Conservation (phyloP, 1,140 invertebrate species). For the Druon quercuslanigerum region DNA sequence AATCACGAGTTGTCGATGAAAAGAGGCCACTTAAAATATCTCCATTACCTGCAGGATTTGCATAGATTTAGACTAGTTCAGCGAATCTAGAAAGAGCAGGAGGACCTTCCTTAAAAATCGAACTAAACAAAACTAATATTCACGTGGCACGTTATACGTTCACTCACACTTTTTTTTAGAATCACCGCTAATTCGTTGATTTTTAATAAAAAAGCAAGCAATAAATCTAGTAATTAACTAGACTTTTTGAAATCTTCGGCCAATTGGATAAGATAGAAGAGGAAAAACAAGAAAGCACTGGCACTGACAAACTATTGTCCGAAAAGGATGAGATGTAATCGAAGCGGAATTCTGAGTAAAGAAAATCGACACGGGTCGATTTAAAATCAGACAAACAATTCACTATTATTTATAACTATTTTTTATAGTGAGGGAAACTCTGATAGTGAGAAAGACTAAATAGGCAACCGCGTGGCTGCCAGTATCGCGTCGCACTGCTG, state of each 20-base stretch:
- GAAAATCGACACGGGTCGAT: not conserved
- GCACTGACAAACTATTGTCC: not conserved
- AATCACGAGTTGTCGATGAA: not conserved
- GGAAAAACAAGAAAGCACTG: constrained; percentile 27
- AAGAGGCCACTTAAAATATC: not conserved
- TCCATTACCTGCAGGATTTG: not conserved
- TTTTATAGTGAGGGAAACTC: constrained; percentile 20
- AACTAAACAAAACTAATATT: not conserved
- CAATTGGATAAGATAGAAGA: no score
- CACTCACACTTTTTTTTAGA: not conserved
- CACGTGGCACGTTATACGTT: constrained; percentile 17
- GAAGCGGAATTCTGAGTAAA: not conserved
- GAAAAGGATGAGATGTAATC: not conserved
- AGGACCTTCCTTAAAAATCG: not conserved
- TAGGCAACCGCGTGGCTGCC: constrained; percentile 64
- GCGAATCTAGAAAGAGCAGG: not conserved
- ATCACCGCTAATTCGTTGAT: not conserved
- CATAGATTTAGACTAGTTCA: not conserved
- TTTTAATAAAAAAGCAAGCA: not conserved
- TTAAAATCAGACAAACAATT: not conserved
- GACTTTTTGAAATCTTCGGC: not conserved
- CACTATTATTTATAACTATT: not conserved
- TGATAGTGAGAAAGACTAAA: constrained; percentile 18
- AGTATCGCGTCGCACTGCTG: constrained; percentile 69
- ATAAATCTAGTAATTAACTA: not conserved